Percentiles rank a stretch among this genome's conserved stretches.
Evolutionary conservation across 2,888 invertebrate species (phyloP).

Genomic region (Xestia ashworthii): DNA sequence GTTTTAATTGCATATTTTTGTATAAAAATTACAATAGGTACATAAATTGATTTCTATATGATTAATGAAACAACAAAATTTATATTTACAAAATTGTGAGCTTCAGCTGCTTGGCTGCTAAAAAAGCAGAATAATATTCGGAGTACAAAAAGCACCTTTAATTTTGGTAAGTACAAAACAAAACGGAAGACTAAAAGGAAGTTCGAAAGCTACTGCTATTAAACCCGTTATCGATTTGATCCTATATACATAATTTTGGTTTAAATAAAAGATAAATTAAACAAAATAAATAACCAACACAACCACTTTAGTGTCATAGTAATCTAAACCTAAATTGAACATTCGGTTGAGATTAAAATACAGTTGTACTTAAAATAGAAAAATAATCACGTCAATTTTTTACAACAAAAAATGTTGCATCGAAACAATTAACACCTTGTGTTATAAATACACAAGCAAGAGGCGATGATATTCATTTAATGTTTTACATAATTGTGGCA

Average conservation of each 20-base stretch:
- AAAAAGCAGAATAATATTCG: constrained; percentile 65
- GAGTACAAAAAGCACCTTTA: constrained; percentile 81
- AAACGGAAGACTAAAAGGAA: constrained; percentile 87
- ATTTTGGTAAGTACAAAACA: constrained; percentile 86
- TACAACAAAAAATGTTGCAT: constrained; percentile 57
- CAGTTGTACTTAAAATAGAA: constrained; percentile 78
- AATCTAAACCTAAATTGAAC: constrained; percentile 80
- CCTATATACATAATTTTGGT: constrained; percentile 82
- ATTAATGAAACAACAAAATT: constrained; percentile 81
- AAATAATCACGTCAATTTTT: constrained; percentile 68
- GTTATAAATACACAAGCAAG: constrained; percentile 60
- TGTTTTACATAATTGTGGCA: constrained; percentile 31
- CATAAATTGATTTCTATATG: constrained; percentile 84
- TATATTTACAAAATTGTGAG: constrained; percentile 86
- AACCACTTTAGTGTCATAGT: constrained; percentile 84
- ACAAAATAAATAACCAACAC: constrained; percentile 90
- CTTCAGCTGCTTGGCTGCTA: constrained; percentile 76
- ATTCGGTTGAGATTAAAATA: constrained; percentile 75
- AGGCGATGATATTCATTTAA: constrained; percentile 48
- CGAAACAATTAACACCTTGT: constrained; percentile 49
- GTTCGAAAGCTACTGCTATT: constrained; percentile 80
- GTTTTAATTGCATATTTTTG: constrained; percentile 88
- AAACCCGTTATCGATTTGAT: constrained; percentile 83
- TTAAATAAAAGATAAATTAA: constrained; percentile 88
- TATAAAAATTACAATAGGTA: constrained; percentile 90